phyloP scores from a whole-genome alignment of 2,113 vertebrate genomes.

The Pardalotus punctatus region DNA sequence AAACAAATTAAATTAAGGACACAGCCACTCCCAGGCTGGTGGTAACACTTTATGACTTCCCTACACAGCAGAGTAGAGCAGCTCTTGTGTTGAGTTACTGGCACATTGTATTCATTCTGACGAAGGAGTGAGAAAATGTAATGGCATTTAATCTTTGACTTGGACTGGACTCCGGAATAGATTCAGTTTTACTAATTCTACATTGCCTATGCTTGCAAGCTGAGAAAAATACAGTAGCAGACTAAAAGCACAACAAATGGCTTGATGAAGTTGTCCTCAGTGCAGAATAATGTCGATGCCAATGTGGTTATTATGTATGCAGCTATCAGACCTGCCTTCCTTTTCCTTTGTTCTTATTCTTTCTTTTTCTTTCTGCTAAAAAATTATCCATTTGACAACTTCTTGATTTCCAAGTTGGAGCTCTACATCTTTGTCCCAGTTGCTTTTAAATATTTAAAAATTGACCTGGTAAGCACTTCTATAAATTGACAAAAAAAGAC shows the following conservation, averaged over 20 bases:
- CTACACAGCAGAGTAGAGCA: not conserved
- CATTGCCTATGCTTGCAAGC: not conserved
- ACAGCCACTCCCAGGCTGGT: not conserved
- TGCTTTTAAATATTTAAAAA: not conserved
- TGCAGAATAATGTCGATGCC: not conserved
- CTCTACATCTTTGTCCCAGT: not conserved
- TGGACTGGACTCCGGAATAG: not conserved
- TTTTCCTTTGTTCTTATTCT: not conserved
- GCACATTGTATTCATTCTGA: slow-evolving; percentile 6
- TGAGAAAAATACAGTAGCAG: not conserved
- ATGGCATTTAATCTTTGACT: slow-evolving; percentile 12
- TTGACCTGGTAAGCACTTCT: not conserved
- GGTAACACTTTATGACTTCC: not conserved
- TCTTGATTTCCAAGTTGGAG: not conserved
- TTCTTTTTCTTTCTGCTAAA: not conserved
- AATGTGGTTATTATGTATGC: not conserved
- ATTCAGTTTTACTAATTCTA: not conserved
- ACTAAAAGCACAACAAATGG: not conserved
- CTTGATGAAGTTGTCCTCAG: not conserved
- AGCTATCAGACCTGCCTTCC: not conserved
- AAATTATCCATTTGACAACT: not conserved
- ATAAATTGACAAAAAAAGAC: not conserved
- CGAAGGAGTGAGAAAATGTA: slow-evolving; percentile 8
- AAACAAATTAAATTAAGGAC: not conserved
- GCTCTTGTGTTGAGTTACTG: slow-evolving; percentile 32